phyloP scores from a whole-genome alignment of 2,113 vertebrate genomes.

The Anseranas semipalmata region DNA sequence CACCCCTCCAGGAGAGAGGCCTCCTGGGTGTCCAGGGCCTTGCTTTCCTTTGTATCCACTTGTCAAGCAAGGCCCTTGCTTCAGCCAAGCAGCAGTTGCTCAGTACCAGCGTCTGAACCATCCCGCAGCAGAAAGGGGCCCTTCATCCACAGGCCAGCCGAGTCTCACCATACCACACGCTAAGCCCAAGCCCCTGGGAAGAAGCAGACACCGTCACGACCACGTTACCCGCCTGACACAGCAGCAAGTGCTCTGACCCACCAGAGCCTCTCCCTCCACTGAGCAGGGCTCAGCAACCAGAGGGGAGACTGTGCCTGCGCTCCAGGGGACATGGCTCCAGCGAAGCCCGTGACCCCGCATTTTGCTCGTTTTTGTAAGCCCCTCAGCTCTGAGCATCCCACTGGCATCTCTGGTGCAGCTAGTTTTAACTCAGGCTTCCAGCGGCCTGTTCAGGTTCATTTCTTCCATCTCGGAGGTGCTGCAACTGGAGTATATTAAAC shows the following conservation, averaged over 20 bases:
- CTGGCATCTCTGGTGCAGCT: neutral
- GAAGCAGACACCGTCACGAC: neutral
- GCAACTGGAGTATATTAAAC: constrained; percentile 15
- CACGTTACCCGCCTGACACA: neutral
- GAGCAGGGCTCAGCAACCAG: neutral
- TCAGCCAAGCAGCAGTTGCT: neutral
- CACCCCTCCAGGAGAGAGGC: neutral
- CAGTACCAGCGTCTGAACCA: neutral
- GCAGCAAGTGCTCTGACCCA: neutral
- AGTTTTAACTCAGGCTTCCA: neutral
- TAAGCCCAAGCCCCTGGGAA: fast-evolving
- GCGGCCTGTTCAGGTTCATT: neutral
- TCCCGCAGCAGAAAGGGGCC: fast-evolving
- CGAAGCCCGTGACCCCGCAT: fast-evolving
- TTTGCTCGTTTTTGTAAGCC: fast-evolving
- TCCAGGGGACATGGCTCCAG: neutral
- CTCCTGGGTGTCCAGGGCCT: neutral
- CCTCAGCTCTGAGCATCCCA: neutral
- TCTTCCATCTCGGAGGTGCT: neutral
- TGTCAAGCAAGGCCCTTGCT: neutral
- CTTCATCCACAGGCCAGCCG: neutral
- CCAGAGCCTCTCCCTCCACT: neutral
- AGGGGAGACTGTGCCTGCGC: neutral
- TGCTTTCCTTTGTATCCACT: neutral
- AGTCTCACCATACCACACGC: neutral